Conservation (phyloP, 2,888 invertebrate genomes). For the Latrodectus elegans region DNA sequence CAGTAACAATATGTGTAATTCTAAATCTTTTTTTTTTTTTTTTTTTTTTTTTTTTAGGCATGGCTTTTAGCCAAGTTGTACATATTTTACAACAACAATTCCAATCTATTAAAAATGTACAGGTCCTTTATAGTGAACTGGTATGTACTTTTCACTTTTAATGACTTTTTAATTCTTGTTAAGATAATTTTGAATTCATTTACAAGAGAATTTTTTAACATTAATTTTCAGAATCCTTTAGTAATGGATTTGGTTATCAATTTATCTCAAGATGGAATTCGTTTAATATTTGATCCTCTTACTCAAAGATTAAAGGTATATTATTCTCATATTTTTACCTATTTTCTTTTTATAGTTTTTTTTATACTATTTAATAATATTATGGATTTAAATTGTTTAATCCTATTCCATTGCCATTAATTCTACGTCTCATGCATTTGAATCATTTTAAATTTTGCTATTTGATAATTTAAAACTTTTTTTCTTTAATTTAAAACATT, state of each 20-base stretch:
- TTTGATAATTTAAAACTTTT: no score
- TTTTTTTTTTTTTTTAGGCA: conserved; percentile 80
- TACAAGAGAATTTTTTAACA: background rate
- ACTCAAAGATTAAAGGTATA: conserved; percentile 90
- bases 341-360: background rate
- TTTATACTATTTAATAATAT: background rate
- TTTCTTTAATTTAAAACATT: no score
- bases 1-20: background rate
- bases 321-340: conserved; percentile 18
- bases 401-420: no score
- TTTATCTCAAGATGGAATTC: conserved; percentile 95
- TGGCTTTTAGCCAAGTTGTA: conserved; percentile 98
- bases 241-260: conserved; percentile 96
- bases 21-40: background rate
- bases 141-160: conserved; percentile 77
- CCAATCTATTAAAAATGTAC: conserved; percentile 93
- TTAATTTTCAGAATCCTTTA: conserved; percentile 86
- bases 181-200: background rate
- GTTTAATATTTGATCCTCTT: conserved; percentile 96
- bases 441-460: no score
- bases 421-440: no score
- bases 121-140: conserved; percentile 96
- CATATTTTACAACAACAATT: conserved; percentile 97
- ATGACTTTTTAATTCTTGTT: background rate
- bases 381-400: no score